Base-by-base conservation (phyloP, 2,113 vertebrate species). In the Protomyctophum bolini region DNA sequence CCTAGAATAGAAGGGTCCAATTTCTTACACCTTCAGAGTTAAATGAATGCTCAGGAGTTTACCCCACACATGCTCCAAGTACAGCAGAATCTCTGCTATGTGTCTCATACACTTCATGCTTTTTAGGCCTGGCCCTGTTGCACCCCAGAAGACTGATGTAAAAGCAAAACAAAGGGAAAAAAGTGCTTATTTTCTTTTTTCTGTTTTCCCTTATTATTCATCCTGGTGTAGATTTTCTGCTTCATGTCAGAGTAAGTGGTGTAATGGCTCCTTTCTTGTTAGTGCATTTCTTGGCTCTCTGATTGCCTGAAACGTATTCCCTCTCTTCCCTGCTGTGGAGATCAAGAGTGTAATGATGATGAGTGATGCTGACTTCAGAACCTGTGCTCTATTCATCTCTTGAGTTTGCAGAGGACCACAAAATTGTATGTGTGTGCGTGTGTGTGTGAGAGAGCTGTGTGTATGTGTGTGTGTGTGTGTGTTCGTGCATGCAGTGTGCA, bases 311-410 rank as follows among this genome's bases (percentile, higher is more conserved):
- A 87, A 84, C 78, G 60, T 71, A 77, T 76, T 47, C 83, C 80
- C 57, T 68, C 74, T 64, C 71, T 68, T 81, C 73, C 71, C 73
- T 72, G 74, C 74, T 84, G 73, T 83, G 77, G 77, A 87, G 67
- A 85, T 78, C 81, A 79, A 81, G 73, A 83, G 75, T 49, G 77
- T 79, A 71, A 66, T 86, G 72, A 89, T 82, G 87, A 85, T 87
- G 83, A 91, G 79, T 91, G 86, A 89, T 84, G 82, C 70, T 77
- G 80, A 87, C 85, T 88, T 79, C 78, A 86, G 75, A 84, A 73
- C 72, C 74, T 52, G 58, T 79, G 82, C 80, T 87, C 84, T 76
- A 86, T 87, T 86, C 76, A 85, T 90, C 88, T 88, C 75, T 68
- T 48, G 83, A 70, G 82, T 61, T 86, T 86, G 82, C 71, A 81